Conservation (phyloP, 2,888 invertebrate species). For the Malacosoma neustria region DNA sequence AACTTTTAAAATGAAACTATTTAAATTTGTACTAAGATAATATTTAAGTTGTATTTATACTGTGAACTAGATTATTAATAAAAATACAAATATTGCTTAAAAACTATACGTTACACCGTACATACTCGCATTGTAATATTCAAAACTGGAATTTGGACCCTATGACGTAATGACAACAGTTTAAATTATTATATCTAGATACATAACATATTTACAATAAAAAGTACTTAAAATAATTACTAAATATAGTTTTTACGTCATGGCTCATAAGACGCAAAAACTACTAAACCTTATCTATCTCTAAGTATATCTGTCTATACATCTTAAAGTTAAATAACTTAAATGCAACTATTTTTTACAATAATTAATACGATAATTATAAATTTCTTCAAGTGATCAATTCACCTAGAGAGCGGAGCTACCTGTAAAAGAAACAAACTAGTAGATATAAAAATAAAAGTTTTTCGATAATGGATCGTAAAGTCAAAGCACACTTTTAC, state of each 20-base stretch:
- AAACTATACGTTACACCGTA: not conserved
- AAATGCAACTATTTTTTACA: conserved; percentile 11
- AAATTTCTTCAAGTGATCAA: not conserved
- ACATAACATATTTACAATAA: conserved; percentile 3
- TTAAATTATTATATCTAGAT: conserved; percentile 1
- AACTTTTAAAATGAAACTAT: not conserved
- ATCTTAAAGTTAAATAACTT: conserved; percentile 5
- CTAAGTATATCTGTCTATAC: conserved; percentile 7
- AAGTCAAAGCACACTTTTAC: too few species aligned
- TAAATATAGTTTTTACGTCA: conserved; percentile 46
- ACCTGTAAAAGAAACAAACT: conserved; percentile 31
- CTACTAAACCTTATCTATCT: conserved; percentile 22
- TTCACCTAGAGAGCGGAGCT: conserved; percentile 28
- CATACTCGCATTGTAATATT: not conserved
- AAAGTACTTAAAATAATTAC: not conserved
- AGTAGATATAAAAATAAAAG: too few species aligned
- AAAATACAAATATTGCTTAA: not conserved
- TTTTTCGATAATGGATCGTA: too few species aligned
- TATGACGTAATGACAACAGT: conserved; percentile 21
- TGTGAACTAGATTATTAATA: not conserved
- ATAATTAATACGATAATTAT: not conserved
- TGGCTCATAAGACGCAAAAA: conserved; percentile 59
- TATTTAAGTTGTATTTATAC: not conserved
- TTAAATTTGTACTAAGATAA: not conserved
- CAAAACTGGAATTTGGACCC: conserved; percentile 27